These are phyloP conservation scores for Mus spretus DNA, from an alignment of 2,797 vertebrate genomes.

Conservation along the genomic window DNA sequence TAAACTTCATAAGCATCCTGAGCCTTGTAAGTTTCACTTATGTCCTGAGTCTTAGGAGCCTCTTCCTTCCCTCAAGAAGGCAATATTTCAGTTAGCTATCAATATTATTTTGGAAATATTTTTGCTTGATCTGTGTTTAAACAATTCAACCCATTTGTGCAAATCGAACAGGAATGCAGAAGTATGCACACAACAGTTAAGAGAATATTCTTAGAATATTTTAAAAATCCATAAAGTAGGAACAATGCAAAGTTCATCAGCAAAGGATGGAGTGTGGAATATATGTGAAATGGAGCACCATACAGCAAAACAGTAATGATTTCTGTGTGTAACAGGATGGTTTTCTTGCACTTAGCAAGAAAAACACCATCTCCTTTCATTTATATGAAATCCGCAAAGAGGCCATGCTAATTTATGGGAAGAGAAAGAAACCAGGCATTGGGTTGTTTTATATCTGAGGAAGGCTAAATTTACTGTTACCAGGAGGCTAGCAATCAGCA, in stretches of 20 bases:
- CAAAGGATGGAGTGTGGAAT: background rate
- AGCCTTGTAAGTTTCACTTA: background rate
- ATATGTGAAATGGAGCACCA: background rate
- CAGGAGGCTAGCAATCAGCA: background rate
- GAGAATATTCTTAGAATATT: conserved; percentile 40
- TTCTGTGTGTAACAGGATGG: background rate
- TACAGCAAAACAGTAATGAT: conserved; percentile 1
- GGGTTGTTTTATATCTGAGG: background rate
- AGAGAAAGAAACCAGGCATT: background rate
- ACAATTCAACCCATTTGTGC: background rate
- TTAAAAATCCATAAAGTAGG: conserved; percentile 51
- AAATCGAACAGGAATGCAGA: conserved; percentile 55
- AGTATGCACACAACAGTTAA: background rate
- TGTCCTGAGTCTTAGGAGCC: background rate
- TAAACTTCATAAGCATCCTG: background rate
- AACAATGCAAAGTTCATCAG: background rate
- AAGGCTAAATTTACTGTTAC: background rate
- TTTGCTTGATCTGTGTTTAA: background rate
- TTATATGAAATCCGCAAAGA: background rate
- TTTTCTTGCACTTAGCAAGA: conserved; percentile 3
- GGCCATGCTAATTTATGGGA: background rate
- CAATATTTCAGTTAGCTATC: background rate
- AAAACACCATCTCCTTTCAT: background rate
- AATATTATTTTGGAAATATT: conserved; percentile 46
- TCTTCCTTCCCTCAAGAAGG: background rate